phyloP scores from a whole-genome alignment of 1,140 invertebrate species.

The Littorina saxatilis region DNA sequence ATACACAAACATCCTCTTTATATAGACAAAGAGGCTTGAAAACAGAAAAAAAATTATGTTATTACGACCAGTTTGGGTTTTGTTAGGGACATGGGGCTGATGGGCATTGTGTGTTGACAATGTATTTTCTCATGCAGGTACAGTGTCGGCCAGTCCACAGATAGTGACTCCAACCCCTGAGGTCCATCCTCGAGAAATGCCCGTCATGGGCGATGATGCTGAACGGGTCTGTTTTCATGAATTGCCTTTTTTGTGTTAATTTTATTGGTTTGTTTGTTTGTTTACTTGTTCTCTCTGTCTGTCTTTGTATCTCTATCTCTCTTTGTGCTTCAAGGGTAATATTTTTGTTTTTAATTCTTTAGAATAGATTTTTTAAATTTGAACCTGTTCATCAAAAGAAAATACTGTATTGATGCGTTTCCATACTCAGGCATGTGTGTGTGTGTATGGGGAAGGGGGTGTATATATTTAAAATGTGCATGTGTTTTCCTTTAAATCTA shows the following conservation, averaged over 20 bases:
- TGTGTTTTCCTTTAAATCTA: too few relatives aligned
- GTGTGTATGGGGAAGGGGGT: neutral
- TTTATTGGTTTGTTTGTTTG: neutral
- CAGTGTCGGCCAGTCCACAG: slow-evolving; percentile 25
- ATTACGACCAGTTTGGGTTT: too few relatives aligned
- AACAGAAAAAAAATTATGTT: too few relatives aligned
- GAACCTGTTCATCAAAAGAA: too few relatives aligned
- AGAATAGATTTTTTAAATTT: too few relatives aligned
- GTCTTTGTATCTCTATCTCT: neutral
- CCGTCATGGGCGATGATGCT: slow-evolving; percentile 54
- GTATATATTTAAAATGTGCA: too few relatives aligned
- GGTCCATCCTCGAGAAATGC: slow-evolving; percentile 53
- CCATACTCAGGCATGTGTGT: neutral
- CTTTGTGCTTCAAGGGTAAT: neutral
- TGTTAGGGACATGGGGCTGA: too few relatives aligned
- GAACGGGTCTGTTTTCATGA: neutral
- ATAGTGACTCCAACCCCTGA: slow-evolving; percentile 44
- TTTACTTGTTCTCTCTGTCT: neutral
- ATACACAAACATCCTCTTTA: too few relatives aligned
- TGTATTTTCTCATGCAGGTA: neutral
- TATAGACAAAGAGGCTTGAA: too few relatives aligned
- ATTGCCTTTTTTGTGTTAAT: neutral
- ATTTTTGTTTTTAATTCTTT: neutral
- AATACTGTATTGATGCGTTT: neutral
- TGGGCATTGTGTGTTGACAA: too few relatives aligned